A percentile compares a stretch with the other conserved stretches of the same genome.
Conservation (phyloP, 2,888 invertebrate species). For the Sacculina carcini region DNA sequence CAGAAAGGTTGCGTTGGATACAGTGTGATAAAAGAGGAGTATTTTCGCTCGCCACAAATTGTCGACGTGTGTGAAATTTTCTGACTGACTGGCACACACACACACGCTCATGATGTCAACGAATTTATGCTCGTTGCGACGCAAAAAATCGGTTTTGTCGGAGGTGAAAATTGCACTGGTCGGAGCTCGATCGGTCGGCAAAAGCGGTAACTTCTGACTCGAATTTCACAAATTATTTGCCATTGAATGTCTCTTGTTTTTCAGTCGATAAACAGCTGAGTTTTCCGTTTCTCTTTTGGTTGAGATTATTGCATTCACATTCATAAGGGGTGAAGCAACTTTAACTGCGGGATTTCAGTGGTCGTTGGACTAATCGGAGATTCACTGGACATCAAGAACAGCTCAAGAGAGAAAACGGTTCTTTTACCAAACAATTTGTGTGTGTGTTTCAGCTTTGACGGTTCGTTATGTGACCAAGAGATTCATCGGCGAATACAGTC, state of each 20-base stretch:
- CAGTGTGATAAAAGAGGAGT: no score
- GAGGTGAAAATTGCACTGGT: slow-evolving; percentile 75
- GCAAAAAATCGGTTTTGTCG: slow-evolving; percentile 65
- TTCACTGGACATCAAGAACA: neutral
- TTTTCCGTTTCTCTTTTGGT: no score
- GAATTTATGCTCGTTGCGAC: slow-evolving; percentile 43
- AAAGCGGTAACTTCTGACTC: slow-evolving; percentile 62
- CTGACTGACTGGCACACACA: no score
- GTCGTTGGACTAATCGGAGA: neutral
- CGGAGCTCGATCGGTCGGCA: slow-evolving; percentile 68
- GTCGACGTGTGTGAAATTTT: no score
- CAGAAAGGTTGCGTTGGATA: no score
- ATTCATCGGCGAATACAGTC: slow-evolving; percentile 84
- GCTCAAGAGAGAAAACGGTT: neutral
- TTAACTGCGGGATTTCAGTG: no score
- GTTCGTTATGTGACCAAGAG: slow-evolving; percentile 75
- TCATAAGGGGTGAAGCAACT: no score
- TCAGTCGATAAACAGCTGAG: no score
- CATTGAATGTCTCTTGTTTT: no score
- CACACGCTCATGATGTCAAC: neutral
- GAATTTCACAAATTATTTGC: no score
- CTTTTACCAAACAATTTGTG: neutral
- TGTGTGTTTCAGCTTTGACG: slow-evolving; percentile 41
- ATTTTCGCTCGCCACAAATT: no score
- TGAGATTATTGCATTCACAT: no score